Conservation (phyloP, 2,797 vertebrate species). For the Parauchenoglanis punctatus region DNA sequence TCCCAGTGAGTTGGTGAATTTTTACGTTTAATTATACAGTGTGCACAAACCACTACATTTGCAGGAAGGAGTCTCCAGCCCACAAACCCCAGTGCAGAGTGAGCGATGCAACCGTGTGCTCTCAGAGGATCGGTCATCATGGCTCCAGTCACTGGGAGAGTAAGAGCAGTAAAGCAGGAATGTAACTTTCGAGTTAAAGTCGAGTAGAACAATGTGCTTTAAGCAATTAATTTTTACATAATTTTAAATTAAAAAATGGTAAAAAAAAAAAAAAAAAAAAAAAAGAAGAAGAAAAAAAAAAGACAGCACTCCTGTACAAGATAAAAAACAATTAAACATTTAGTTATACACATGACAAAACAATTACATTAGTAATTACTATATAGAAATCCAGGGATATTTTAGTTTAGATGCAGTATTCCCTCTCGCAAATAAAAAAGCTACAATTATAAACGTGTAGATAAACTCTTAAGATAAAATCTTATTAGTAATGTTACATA, state of each 20-base stretch:
- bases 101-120: background rate
- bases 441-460: background rate
- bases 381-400: slow-evolving; percentile 67
- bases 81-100: background rate
- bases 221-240: slow-evolving; percentile 65
- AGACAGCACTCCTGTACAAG: slow-evolving; percentile 71
- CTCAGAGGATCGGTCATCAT: background rate
- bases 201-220: slow-evolving; percentile 69
- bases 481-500: slow-evolving; percentile 11
- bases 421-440: slow-evolving; percentile 61
- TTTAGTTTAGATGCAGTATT: slow-evolving; percentile 69
- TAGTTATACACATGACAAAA: slow-evolving; percentile 77
- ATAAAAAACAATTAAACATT: slow-evolving; percentile 70
- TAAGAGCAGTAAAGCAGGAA: slow-evolving; percentile 23
- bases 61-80: background rate
- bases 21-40: background rate
- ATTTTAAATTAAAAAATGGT: slow-evolving; percentile 69
- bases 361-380: slow-evolving; percentile 70
- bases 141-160: background rate
- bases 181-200: slow-evolving; percentile 46
- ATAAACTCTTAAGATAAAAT: slow-evolving; percentile 15
- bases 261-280: slow-evolving; percentile 62
- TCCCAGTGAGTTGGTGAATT: background rate
- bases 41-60: background rate
- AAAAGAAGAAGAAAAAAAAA: slow-evolving; percentile 64